Percentiles rank a stretch among this genome's conserved stretches.
Evolutionary conservation across 2,113 vertebrate genomes (phyloP).

Genomic region (Galeopterus variegatus): DNA sequence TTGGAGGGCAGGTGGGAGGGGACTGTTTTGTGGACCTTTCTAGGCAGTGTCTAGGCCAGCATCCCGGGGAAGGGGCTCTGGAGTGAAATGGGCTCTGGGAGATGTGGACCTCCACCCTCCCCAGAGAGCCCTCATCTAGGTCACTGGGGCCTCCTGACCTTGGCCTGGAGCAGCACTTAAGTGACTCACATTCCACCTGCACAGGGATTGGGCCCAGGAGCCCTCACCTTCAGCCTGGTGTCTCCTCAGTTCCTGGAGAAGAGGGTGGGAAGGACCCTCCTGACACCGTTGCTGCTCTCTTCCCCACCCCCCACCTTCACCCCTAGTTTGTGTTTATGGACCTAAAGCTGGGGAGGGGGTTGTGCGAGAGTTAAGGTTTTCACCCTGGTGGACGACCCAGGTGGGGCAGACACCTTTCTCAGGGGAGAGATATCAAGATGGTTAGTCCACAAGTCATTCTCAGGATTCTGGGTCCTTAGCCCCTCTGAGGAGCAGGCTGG

Average conservation of each 20-base stretch:
- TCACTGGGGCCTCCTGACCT: conserved; percentile 84
- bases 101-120: conserved; percentile 57
- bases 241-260: conserved; percentile 43
- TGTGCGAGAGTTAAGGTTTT: conserved; percentile 23
- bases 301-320: not conserved
- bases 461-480: not conserved
- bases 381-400: not conserved
- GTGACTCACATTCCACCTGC: conserved; percentile 79
- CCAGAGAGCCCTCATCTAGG: conserved; percentile 81
- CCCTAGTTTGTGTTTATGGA: not conserved
- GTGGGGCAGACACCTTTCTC: not conserved
- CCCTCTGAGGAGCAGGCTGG: not conserved
- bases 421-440: not conserved
- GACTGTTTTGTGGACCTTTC: not conserved
- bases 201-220: conserved; percentile 71
- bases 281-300: not conserved
- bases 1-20: conserved; percentile 73
- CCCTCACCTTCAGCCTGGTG: conserved; percentile 64
- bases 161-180: conserved; percentile 74
- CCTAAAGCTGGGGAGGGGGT: not conserved
- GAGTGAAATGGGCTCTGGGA: conserved; percentile 32
- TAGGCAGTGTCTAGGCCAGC: not conserved
- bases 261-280: not conserved
- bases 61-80: conserved; percentile 42
- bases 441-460: not conserved